Conservation (phyloP, 2,113 vertebrate species). For the Gallinago paraguaiae region DNA sequence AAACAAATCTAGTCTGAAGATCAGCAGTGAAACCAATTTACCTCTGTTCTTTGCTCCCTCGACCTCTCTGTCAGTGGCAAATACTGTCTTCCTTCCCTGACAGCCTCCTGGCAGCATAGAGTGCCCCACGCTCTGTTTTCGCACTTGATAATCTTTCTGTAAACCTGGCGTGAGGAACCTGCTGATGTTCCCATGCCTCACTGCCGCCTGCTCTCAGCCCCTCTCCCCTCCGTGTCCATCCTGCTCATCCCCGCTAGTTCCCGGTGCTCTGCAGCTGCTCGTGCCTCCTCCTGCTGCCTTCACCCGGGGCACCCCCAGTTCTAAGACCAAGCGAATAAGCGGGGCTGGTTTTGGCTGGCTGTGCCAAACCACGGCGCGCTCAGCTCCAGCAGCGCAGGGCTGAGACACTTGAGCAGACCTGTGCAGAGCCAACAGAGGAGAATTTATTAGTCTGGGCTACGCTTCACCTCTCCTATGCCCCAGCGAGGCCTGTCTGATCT, state of each 20-base stretch:
- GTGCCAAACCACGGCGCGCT: not conserved
- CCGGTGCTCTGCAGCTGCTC: not conserved
- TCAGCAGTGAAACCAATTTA: not conserved
- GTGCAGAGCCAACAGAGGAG: not conserved
- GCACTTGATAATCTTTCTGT: not conserved
- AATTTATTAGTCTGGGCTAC: conserved; percentile 49
- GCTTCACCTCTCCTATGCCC: conserved; percentile 2
- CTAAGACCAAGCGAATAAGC: not conserved
- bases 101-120: not conserved
- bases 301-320: fast-evolving
- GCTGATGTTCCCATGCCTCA: not conserved
- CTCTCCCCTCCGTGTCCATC: not conserved
- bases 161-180: not conserved
- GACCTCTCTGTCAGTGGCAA: not conserved
- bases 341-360: not conserved
- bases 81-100: not conserved
- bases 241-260: not conserved
- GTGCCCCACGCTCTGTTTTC: not conserved
- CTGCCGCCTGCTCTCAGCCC: fast-evolving
- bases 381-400: not conserved
- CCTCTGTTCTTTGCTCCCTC: not conserved
- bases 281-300: not conserved
- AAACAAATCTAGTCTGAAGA: not conserved
- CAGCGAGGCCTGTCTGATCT: not conserved
- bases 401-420: not conserved